Conservation (phyloP, 53 echinoderm and acorn worm genomes). For the Zoroaster sp. region DNA sequence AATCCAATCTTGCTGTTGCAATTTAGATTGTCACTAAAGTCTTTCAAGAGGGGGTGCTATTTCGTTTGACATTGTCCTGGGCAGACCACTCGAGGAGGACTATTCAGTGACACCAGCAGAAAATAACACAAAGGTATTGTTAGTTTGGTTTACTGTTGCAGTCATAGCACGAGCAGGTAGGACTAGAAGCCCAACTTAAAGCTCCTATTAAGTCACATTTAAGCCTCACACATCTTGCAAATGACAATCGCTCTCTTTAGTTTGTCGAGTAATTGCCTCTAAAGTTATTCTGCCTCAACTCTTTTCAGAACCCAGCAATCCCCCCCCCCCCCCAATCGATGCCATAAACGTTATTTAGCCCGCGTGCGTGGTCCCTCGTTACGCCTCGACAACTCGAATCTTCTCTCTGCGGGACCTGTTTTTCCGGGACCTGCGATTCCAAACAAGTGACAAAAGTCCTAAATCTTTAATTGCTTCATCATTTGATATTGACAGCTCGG, state of each 20-base stretch:
- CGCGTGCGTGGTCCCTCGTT: neutral
- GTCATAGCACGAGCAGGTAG: neutral
- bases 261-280: slow-evolving; percentile 2
- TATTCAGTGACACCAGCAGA: neutral
- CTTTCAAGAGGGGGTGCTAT: neutral
- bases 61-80: slow-evolving; percentile 8
- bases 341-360: neutral
- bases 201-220: neutral
- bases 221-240: slow-evolving; percentile 10
- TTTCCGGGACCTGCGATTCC: neutral
- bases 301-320: too few species aligned
- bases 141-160: neutral
- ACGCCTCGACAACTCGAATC: slow-evolving; percentile 30
- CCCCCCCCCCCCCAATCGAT: neutral
- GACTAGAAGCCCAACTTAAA: neutral
- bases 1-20: slow-evolving; percentile 48
- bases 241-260: neutral
- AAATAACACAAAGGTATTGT: neutral
- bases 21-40: slow-evolving; percentile 31
- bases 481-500: neutral
- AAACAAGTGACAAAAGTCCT: slow-evolving; percentile 21
- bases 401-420: neutral
- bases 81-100: neutral
- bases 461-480: slow-evolving; percentile 45
- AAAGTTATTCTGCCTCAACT: neutral